A percentile compares a stretch with the other conserved stretches of the same genome.
Evolutionary conservation across 1,140 invertebrate genomes (phyloP).

Genomic region (Tetramorium alpestre): DNA sequence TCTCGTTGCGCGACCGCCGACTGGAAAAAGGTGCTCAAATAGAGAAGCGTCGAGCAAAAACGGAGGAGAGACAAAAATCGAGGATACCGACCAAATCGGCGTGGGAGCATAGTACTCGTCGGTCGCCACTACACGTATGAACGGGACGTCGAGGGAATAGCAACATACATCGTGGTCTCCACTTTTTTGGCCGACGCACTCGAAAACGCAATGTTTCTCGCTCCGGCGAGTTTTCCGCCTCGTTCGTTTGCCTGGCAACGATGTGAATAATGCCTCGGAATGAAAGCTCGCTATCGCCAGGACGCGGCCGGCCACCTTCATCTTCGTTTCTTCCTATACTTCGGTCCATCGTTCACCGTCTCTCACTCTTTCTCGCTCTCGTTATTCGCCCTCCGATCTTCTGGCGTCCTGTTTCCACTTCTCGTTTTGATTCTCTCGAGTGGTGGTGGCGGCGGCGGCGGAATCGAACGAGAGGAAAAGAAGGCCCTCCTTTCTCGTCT

Average conservation of each 20-base stretch:
- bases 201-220: conserved; percentile 64
- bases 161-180: neutral
- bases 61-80: conserved; percentile 43
- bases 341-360: neutral
- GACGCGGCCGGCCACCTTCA: conserved; percentile 27
- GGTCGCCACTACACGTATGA: conserved; percentile 7
- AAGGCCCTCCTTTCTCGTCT: conserved; percentile 47
- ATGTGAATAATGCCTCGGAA: conserved; percentile 52
- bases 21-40: conserved; percentile 44
- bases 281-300: conserved; percentile 46
- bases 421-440: neutral
- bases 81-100: neutral
- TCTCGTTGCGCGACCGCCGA: conserved; percentile 8
- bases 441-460: neutral
- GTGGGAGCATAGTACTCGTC: neutral
- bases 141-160: neutral
- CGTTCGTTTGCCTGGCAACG: conserved; percentile 37
- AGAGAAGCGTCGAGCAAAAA: conserved; percentile 4
- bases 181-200: conserved; percentile 41
- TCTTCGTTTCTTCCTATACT: conserved; percentile 11
- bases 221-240: conserved; percentile 60
- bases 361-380: neutral
- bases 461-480: conserved; percentile 67
- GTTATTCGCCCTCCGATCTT: neutral
- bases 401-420: neutral